A percentile compares a stretch with the other conserved stretches of the same genome.
Conservation (phyloP, 2,797 vertebrate genomes). For the Acestrorhynchus altus region DNA sequence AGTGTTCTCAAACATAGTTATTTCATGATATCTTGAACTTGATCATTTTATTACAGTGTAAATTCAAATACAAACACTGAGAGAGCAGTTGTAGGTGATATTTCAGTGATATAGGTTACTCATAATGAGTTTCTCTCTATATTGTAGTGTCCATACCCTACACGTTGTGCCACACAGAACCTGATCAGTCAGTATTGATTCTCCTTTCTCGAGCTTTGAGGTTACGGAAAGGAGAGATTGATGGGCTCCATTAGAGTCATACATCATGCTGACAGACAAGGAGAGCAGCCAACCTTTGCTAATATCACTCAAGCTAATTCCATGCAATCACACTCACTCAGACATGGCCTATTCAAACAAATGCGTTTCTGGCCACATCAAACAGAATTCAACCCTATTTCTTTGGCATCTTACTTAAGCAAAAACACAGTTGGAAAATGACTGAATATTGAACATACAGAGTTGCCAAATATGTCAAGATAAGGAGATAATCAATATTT, state of each 20-base stretch:
- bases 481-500: constrained; percentile 24
- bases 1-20: neutral
- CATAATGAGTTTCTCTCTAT: too few relatives aligned
- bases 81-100: neutral
- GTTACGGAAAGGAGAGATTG: constrained; percentile 57
- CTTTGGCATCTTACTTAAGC: neutral
- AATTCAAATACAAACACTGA: neutral
- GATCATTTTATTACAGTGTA: neutral
- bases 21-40: neutral
- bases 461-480: constrained; percentile 15
- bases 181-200: constrained; percentile 66
- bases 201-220: constrained; percentile 57
- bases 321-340: constrained; percentile 1
- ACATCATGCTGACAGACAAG: constrained; percentile 52
- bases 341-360: constrained; percentile 9
- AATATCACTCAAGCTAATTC: constrained; percentile 16
- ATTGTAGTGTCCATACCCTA: neutral
- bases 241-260: constrained; percentile 59
- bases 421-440: constrained; percentile 2
- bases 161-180: constrained; percentile 11
- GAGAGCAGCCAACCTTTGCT: constrained; percentile 3
- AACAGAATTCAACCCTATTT: neutral
- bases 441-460: neutral
- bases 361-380: neutral
- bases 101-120: too few relatives aligned